phyloP scores from a whole-genome alignment of 1,140 invertebrate species.

The Achatina immaculata region DNA sequence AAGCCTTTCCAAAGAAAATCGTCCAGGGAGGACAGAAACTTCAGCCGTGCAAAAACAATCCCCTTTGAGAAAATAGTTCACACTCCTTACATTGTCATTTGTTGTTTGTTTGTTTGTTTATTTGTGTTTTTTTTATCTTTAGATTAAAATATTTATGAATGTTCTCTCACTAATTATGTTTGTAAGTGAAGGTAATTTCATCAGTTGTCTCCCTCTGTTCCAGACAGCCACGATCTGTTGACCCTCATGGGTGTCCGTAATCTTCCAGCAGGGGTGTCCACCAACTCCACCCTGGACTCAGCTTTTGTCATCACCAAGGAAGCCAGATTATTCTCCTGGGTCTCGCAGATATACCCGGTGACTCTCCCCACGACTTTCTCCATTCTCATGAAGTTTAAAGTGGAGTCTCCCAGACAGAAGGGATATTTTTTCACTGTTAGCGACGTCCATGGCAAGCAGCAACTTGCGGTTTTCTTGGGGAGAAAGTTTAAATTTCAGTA shows the following conservation, averaged over 20 bases:
- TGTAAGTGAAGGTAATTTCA: no score
- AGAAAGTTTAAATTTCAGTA: slow-evolving; percentile 35
- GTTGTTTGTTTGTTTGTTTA: no score
- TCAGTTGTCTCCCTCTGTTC: no score
- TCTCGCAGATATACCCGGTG: slow-evolving; percentile 50
- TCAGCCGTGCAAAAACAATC: no score
- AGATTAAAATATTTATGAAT: no score
- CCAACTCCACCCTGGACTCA: slow-evolving; percentile 40
- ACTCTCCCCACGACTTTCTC: slow-evolving; percentile 62
- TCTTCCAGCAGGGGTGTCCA: slow-evolving; percentile 53
- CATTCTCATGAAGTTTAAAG: slow-evolving; percentile 52
- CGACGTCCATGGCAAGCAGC: slow-evolving; percentile 58
- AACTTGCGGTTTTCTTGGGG: slow-evolving; percentile 53
- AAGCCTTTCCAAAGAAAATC: no score
- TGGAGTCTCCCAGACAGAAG: slow-evolving; percentile 37
- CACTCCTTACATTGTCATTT: no score
- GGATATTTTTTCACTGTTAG: slow-evolving; percentile 64
- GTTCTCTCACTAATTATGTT: no score
- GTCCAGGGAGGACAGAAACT: no score
- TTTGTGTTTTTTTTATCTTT: no score
- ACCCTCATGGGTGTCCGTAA: slow-evolving; percentile 50
- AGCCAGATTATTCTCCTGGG: slow-evolving; percentile 55
- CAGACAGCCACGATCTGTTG: slow-evolving; percentile 47
- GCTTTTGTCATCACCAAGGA: slow-evolving; percentile 54
- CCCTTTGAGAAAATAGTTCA: no score